Evolutionary conservation across 2,888 invertebrate genomes (phyloP), one percentile per base, ranked within the genome.

Genomic region (Zaprionus obscuricornis): DNA sequence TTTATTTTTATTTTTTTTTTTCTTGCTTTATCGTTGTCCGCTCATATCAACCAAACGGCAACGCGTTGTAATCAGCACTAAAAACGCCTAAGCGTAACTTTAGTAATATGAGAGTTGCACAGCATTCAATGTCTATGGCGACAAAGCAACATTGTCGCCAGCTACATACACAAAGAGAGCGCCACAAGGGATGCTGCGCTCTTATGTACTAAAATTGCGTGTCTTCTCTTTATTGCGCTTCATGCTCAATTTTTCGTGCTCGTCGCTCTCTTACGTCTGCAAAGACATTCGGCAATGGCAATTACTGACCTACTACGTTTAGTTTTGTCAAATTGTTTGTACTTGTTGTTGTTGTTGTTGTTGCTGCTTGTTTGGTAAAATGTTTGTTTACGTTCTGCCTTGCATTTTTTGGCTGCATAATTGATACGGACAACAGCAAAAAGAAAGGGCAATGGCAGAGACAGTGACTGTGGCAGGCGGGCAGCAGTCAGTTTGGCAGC

Each of bases 11-110:
- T n/a, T n/a, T n/a, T n/a, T n/a, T n/a, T n/a, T n/a, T n/a, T n/a
- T n/a, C n/a, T 13, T 39, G 18, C 6, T 31, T n/a, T 5, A 7
- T 31, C n/a, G 10, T 59, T 39, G 50, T 76, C 76, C 82, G 81
- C 62, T 74, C 83, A 65, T 65, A 75, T 63, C 82, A 87, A 88
- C 90, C 88, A 88, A 81, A 87, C 85, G 87, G 85, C 83, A 76
- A 88, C 88, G 89, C 89, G 87, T 90, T 89, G 89, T 87, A 89
- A 89, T 88, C 88, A 89, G 89, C 89, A 90, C 90, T 90, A 89
- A 90, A 89, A 86, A 82, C 83, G 78, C 55, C 72, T 65, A 65
- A 68, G 78, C 65, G 59, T 57, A 54, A 55, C 59, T 40, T 37
- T 50, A 81, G 66, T 64, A 75, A 71, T 57, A 64, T 49, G 62